Conservation (phyloP, 1,140 invertebrate species). For the Episyrphus balteatus region DNA sequence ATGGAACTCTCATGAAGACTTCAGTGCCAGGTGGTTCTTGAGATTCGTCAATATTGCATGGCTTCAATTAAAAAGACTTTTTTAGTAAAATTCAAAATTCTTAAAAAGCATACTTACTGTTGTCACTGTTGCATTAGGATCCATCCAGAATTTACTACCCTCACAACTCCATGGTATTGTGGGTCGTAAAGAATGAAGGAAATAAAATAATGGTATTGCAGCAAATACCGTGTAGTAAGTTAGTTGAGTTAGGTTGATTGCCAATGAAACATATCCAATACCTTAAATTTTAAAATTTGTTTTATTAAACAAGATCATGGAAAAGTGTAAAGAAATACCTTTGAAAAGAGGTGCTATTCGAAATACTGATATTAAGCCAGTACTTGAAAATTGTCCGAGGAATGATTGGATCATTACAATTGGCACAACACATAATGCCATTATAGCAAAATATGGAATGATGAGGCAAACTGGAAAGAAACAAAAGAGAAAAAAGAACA, state of each 20-base stretch:
- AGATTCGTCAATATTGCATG: too few relatives aligned
- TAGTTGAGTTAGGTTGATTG: background rate
- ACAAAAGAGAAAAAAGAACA: too few relatives aligned
- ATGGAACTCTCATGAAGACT: too few relatives aligned
- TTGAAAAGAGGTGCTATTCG: slow-evolving; percentile 1
- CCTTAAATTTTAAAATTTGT: background rate
- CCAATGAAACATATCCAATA: background rate
- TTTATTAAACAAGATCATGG: too few relatives aligned
- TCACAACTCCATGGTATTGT: background rate
- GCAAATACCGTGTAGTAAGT: background rate
- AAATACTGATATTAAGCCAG: background rate
- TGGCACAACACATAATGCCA: background rate
- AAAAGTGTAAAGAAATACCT: background rate
- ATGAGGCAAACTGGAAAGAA: slow-evolving; percentile 2
- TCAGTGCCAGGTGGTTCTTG: too few relatives aligned
- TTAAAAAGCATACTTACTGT: too few relatives aligned
- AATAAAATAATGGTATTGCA: background rate
- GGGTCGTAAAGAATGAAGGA: background rate
- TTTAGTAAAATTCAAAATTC: too few relatives aligned
- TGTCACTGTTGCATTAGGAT: background rate
- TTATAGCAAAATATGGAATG: background rate
- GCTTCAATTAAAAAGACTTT: too few relatives aligned
- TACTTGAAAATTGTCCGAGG: background rate
- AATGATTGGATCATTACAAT: background rate
- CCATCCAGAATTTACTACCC: background rate